Evolutionary conservation across 2,888 invertebrate species (phyloP).

Genomic region (Troides oblongomaculatus): DNA sequence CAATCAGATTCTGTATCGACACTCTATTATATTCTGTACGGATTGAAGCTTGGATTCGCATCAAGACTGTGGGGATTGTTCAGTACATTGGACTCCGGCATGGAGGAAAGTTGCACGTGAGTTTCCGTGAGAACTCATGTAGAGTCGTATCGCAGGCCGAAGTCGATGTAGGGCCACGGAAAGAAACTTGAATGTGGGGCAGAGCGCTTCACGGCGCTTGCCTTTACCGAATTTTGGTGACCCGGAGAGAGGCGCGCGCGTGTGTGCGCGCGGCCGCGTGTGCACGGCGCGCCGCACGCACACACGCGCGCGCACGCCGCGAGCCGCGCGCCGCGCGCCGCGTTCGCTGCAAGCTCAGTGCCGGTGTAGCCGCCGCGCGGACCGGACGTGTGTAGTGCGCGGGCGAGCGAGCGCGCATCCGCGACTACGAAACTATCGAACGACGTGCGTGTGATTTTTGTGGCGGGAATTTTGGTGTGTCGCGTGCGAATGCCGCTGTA

Average conservation of each 20-base stretch:
- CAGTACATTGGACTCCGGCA: no score
- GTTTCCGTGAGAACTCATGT: no score
- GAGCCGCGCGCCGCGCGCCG: conserved; percentile 40
- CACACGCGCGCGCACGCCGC: conserved; percentile 36
- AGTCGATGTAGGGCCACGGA: conserved; percentile 5
- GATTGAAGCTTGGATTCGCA: no score
- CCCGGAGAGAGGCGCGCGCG: conserved; percentile 33
- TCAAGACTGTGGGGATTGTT: no score
- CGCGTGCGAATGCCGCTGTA: conserved; percentile 2
- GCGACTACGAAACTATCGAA: conserved; percentile 24
- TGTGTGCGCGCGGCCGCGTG: conserved; percentile 27
- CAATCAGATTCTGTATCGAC: no score
- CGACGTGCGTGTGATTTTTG: conserved; percentile 27
- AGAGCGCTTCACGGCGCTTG: conserved; percentile 57
- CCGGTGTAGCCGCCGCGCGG: conserved; percentile 43
- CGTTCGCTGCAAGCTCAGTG: conserved; percentile 43
- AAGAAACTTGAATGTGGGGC: conserved; percentile 51
- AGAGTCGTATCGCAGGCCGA: neutral
- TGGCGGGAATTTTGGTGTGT: conserved; percentile 27
- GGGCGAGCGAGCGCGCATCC: conserved; percentile 31
- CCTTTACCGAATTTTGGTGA: conserved; percentile 6
- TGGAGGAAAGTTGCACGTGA: no score
- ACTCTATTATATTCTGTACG: no score
- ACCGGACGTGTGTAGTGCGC: conserved; percentile 32
- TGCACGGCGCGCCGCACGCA: conserved; percentile 33